These are phyloP conservation scores for Tiaroga cobitis DNA, from an alignment of 2,797 vertebrate species.

Conservation along the genomic window DNA sequence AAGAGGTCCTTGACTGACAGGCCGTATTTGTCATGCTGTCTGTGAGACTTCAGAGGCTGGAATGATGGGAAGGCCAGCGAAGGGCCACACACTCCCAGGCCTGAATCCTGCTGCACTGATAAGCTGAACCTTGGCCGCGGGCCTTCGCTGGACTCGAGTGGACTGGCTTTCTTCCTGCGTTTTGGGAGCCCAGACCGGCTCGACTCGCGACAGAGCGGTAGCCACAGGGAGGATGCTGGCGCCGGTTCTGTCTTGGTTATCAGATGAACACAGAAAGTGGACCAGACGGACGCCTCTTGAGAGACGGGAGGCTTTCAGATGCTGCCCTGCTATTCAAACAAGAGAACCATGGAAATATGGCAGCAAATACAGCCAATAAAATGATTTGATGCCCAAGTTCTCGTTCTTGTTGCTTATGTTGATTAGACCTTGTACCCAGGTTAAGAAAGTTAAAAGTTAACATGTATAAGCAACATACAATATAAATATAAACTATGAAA, in stretches of 20 bases:
- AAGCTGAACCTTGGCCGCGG: slow-evolving; percentile 32
- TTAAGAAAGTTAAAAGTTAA: neutral
- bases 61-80: neutral
- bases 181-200: slow-evolving; percentile 24
- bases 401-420: neutral
- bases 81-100: slow-evolving; percentile 13
- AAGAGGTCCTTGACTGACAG: slow-evolving; percentile 43
- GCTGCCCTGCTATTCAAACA: neutral
- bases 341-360: slow-evolving; percentile 1
- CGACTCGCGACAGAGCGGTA: neutral
- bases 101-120: slow-evolving; percentile 41
- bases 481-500: too few species aligned
- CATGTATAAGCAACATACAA: neutral
- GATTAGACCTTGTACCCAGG: neutral
- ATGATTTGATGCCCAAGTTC: neutral
- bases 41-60: slow-evolving; percentile 37
- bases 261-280: slow-evolving; percentile 44
- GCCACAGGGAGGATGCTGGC: slow-evolving; percentile 24
- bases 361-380: neutral
- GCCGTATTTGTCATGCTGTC: slow-evolving; percentile 30
- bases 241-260: slow-evolving; percentile 33
- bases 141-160: slow-evolving; percentile 23
- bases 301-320: neutral
- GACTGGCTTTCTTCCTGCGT: slow-evolving; percentile 34
- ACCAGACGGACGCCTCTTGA: neutral